A percentile compares a stretch with the other conserved stretches of the same genome.
Evolutionary conservation across 2,113 vertebrate genomes (phyloP).

Genomic region (Tachuris rubrigastra): DNA sequence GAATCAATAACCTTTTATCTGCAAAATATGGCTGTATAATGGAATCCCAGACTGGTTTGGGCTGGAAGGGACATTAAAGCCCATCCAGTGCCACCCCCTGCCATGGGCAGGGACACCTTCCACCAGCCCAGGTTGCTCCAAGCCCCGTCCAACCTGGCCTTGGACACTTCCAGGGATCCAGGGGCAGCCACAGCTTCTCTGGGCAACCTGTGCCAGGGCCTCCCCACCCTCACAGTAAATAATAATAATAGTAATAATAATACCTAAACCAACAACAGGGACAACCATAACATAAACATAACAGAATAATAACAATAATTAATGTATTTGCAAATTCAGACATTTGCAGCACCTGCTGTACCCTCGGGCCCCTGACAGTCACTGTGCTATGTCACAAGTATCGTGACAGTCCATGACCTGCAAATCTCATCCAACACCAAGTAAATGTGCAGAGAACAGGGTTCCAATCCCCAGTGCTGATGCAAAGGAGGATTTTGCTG

Average conservation of each 20-base stretch:
- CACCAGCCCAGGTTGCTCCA: background rate
- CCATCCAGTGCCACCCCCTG: background rate
- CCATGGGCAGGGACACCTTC: background rate
- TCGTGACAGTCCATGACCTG: accelerated
- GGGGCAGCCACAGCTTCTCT: background rate
- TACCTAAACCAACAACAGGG: background rate
- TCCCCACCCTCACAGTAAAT: background rate
- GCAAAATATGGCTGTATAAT: accelerated
- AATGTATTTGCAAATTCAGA: background rate
- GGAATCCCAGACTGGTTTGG: background rate
- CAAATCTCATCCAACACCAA: background rate
- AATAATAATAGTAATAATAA: background rate
- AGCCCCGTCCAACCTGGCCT: background rate
- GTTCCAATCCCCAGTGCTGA: background rate
- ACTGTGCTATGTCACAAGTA: background rate
- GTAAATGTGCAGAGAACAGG: background rate
- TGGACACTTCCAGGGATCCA: background rate
- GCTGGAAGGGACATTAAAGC: background rate
- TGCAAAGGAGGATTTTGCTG: background rate
- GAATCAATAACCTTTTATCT: background rate
- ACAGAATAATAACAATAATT: background rate
- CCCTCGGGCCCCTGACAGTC: background rate
- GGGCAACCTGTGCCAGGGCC: background rate
- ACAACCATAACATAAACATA: background rate
- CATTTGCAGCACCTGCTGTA: background rate